Base-by-base conservation (phyloP, 2,888 invertebrate genomes). In the Cheilosia variabilis region DNA sequence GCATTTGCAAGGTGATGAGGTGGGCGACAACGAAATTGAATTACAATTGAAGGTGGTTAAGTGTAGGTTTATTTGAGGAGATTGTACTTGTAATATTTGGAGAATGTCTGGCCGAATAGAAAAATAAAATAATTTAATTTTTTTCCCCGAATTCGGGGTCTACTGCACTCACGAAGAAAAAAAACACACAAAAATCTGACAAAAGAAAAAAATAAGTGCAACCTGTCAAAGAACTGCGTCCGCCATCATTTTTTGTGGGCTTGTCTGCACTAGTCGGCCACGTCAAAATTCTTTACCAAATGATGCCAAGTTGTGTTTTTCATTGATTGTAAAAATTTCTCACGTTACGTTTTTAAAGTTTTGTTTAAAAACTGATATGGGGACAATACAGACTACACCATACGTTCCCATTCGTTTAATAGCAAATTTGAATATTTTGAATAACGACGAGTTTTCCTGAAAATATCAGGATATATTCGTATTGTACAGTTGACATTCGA, bases 181-280 rank as follows among this genome's bases (percentile, higher is more conserved):
- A 65, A 72, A 31, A 31, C 31, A 77, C 62, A 73, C 76, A 79
- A 58, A 72, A 63, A 71, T 57, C 57, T 71, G 62, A 78, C 69
- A 84, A 84, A 69, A 75, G 77, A 77, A 68, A 68, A 68, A 75
- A 68, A 57, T 50, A 68, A 84, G 57, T 63, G 81, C 69, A 76
- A 77, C 66, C 80, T 72, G 86, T 86, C 86, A 86, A 86, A 86
- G 71, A 72, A 13, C 13, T 68, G 57, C 50, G 62, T 81, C 76
- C 45, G 86, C 81, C 72, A 81, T 80, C 73, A 66, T 52, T 55
- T 50, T 13, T 57, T 58, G 55, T 13, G 19, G 31, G 31, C 50
- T 19, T 50, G 17, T 68, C 68, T 57, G 65, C 10, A 41, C 27
- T 76, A 77, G 81, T 68, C 81, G 81, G 86, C 86, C 81, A 86